Percentiles rank a stretch among this genome's conserved stretches.
phyloP scores from a whole-genome alignment of 1,140 invertebrate genomes.

The Epicauta chinensis region DNA sequence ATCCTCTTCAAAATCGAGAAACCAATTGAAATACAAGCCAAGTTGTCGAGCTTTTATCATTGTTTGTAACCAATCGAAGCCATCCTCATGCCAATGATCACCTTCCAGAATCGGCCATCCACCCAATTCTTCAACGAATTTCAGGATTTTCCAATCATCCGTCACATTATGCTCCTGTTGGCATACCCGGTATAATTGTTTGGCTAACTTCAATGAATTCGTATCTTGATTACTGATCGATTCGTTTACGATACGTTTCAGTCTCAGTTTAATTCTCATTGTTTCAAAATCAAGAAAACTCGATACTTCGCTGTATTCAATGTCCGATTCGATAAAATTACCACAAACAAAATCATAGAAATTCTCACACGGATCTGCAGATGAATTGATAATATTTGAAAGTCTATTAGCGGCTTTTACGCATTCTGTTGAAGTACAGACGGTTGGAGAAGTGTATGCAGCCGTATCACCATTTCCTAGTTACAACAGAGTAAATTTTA shows the following conservation, averaged over 20 bases:
- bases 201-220: slow-evolving; percentile 2
- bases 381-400: slow-evolving; percentile 48
- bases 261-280: background rate
- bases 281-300: background rate
- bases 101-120: slow-evolving; percentile 70
- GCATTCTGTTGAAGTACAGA: slow-evolving; percentile 20
- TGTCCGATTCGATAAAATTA: slow-evolving; percentile 40
- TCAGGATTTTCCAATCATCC: background rate
- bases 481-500: too few species aligned
- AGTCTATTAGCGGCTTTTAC: slow-evolving; percentile 47
- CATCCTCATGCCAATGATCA: slow-evolving; percentile 51
- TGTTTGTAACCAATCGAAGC: slow-evolving; percentile 58
- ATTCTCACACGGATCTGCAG: slow-evolving; percentile 68
- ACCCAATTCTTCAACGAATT: slow-evolving; percentile 39
- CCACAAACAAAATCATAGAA: slow-evolving; percentile 75
- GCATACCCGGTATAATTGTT: slow-evolving; percentile 10
- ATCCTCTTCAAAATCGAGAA: slow-evolving; percentile 26
- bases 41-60: slow-evolving; percentile 55
- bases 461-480: too few species aligned
- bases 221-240: background rate
- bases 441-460: too few species aligned
- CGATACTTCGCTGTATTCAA: background rate
- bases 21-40: slow-evolving; percentile 47
- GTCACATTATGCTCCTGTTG: background rate
- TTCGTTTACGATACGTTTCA: slow-evolving; percentile 6